These are phyloP conservation scores for Dysdera silvatica DNA, from an alignment of 1,140 invertebrate genomes.

Conservation along the genomic window DNA sequence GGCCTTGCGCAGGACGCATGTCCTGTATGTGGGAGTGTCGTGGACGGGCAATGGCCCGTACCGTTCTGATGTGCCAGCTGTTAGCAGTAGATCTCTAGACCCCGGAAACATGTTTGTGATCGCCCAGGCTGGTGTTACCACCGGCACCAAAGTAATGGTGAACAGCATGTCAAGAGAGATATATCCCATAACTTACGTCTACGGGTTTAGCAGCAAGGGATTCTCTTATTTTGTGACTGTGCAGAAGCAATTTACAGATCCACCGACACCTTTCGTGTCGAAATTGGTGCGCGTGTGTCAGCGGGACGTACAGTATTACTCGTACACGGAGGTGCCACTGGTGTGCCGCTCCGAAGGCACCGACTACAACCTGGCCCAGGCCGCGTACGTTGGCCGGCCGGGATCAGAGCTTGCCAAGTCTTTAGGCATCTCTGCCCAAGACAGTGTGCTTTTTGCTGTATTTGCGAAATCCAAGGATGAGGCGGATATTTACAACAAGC, in stretches of 20 bases:
- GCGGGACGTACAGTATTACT: slow-evolving; percentile 91
- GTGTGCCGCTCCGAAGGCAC: slow-evolving; percentile 90
- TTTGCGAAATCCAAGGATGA: slow-evolving; percentile 67
- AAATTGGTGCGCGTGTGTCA: slow-evolving; percentile 93
- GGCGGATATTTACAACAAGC: slow-evolving; percentile 40
- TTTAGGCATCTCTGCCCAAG: slow-evolving; percentile 78
- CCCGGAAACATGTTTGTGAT: slow-evolving; percentile 77
- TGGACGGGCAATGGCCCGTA: slow-evolving; percentile 88
- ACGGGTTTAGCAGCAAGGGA: slow-evolving; percentile 87
- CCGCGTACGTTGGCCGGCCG: slow-evolving; percentile 84
- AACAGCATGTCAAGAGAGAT: slow-evolving; percentile 78
- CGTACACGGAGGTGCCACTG: slow-evolving; percentile 94
- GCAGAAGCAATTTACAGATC: slow-evolving; percentile 70
- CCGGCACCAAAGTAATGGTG: slow-evolving; percentile 82
- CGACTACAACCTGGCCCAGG: slow-evolving; percentile 82
- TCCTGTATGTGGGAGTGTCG: slow-evolving; percentile 95
- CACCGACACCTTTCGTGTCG: slow-evolving; percentile 67
- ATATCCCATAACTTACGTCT: slow-evolving; percentile 92
- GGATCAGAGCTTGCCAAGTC: slow-evolving; percentile 79
- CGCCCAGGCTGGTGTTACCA: slow-evolving; percentile 79
- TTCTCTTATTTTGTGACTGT: slow-evolving; percentile 96
- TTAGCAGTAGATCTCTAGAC: slow-evolving; percentile 84
- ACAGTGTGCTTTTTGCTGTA: slow-evolving; percentile 88
- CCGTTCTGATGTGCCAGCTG: slow-evolving; percentile 85
- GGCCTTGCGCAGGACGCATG: slow-evolving; percentile 59